Evolutionary conservation across 2,113 vertebrate species (phyloP).

Genomic region (Sylvietta virens): DNA sequence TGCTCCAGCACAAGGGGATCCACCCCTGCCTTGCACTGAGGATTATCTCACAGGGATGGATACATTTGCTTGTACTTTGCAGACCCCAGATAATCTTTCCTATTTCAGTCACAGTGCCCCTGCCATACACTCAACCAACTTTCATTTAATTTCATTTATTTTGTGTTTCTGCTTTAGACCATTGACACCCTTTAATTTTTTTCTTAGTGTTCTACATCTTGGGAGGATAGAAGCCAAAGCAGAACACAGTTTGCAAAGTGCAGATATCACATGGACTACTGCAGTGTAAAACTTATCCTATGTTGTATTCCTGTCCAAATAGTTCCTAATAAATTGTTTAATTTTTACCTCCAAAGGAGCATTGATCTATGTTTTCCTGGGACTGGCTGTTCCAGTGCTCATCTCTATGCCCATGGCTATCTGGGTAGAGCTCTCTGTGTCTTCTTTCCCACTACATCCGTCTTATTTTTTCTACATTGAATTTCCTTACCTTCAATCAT

Average conservation of each 20-base stretch:
- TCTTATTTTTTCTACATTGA: background rate
- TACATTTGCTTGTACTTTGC: rapidly evolving
- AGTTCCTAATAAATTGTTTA: background rate
- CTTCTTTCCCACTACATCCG: background rate
- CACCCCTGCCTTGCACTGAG: background rate
- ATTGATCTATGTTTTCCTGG: background rate
- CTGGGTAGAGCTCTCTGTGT: background rate
- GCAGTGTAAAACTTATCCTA: background rate
- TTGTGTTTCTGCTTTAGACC: background rate
- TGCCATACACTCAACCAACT: too few relatives aligned
- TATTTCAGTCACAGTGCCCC: background rate
- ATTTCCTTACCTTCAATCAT: background rate
- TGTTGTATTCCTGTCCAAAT: background rate
- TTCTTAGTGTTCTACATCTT: background rate
- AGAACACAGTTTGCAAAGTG: background rate
- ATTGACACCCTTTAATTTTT: background rate
- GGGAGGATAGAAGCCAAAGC: background rate
- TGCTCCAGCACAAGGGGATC: too few relatives aligned
- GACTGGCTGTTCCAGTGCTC: background rate
- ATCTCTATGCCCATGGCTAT: too few relatives aligned
- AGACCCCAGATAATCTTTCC: background rate
- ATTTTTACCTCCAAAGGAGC: background rate
- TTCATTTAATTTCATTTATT: background rate
- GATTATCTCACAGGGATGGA: background rate
- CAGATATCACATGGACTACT: background rate